Evolutionary conservation across 2,797 vertebrate species (phyloP).

Genomic region (Cryptoprocta ferox): DNA sequence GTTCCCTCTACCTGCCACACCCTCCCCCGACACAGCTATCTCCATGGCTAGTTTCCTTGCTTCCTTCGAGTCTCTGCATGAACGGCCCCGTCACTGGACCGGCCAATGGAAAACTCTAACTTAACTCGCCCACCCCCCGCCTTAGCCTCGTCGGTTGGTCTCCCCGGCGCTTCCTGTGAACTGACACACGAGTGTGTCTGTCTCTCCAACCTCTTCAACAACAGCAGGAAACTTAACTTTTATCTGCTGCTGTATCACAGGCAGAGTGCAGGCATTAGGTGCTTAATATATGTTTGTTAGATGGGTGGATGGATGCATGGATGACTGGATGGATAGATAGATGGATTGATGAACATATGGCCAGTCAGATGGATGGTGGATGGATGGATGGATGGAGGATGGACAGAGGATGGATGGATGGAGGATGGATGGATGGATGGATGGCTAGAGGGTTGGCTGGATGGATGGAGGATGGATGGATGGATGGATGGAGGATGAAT

Average conservation of each 20-base stretch:
- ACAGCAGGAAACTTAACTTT: not conserved
- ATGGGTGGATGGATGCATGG: too few species aligned
- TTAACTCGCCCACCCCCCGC: too few species aligned
- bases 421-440: not conserved
- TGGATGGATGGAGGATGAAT: not conserved
- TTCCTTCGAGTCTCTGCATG: not conserved
- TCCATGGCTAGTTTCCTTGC: not conserved
- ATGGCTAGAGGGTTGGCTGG: too few species aligned
- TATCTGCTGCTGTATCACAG: not conserved
- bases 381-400: too few species aligned
- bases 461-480: not conserved
- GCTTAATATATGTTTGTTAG: not conserved
- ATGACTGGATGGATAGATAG: too few species aligned
- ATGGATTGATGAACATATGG: too few species aligned
- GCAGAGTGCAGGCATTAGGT: not conserved
- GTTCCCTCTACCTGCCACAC: not conserved
- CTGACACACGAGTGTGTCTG: accelerated
- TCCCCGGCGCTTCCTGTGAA: not conserved
- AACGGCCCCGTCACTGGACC: not conserved
- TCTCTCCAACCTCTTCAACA: too few species aligned
- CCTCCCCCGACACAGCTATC: not conserved
- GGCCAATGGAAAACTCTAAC: not conserved
- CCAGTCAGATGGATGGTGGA: accelerated
- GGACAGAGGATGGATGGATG: not conserved
- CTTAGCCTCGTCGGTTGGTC: accelerated